Evolutionary conservation across 2,888 invertebrate species (phyloP), one percentile per base, ranked within the genome.

Genomic region (Timandra comae): DNA sequence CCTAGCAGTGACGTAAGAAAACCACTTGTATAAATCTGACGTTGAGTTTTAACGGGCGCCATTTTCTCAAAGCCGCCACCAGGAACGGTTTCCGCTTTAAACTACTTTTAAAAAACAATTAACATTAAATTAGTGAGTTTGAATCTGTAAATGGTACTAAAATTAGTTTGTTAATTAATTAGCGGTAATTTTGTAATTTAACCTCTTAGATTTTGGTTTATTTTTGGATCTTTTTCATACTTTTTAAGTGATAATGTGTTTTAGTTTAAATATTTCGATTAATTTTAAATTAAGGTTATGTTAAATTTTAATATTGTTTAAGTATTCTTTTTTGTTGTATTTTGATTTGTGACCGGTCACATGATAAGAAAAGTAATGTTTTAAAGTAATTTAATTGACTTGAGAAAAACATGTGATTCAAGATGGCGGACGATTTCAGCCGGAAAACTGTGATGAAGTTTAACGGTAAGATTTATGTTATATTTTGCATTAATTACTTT

Each of bases 1-100:
- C 64, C 71, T 63, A 67, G 57, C 63, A 56, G 72, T 82, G 84
- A 84, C 84, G 84, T 72, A 82, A 79, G 77, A 76, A n/a, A 73
- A 68, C 60, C 53, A 63, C 61, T 61, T 66, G 60, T 84, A 84
- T 84, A 84, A 70, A 82, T 77, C 72, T 67, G 68, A 61, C 66
- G 51, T 49, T 50, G 51, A 53, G 58, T 52, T 47, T 52, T 38
- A 37, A 45, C 16, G 16, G 69, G 37, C 71, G 79, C 80, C 84
- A 84, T 84, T 84, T 84, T 77, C 60, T 49, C 52, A 46, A 42
- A 46, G 59, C 49, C 62, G 43, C 56, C 64, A 57, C 42, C 46
- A 31, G 48, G 47, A 58, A 40, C 43, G 49, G 61, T 57, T 43
- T 24, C 24, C 24, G 55, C 49, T 56, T 58, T 64, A 40, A 52